Evolutionary conservation across 92 coral and sea anemone genomes (phyloP).

Genomic region (Porites divaricata): DNA sequence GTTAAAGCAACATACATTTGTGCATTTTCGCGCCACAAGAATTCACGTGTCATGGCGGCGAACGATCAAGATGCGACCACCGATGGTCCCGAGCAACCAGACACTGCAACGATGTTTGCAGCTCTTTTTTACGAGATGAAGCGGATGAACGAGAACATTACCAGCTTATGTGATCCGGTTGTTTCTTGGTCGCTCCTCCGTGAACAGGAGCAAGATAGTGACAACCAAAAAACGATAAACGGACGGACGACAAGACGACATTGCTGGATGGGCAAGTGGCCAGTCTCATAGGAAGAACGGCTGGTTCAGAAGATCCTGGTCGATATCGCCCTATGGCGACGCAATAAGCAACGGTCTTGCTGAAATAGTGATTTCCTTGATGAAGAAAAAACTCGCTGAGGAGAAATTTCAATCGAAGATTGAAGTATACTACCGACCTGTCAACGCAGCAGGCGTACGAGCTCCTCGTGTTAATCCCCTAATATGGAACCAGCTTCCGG

Average conservation of each 20-base stretch:
- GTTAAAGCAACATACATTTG: not conserved
- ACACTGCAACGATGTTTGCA: not conserved
- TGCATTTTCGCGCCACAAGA: not conserved
- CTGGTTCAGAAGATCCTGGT: not conserved
- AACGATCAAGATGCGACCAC: no score
- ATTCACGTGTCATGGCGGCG: not conserved
- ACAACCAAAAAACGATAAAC: not conserved
- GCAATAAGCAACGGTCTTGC: constrained; percentile 50
- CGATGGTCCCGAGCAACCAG: not conserved
- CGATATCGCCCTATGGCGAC: constrained; percentile 6
- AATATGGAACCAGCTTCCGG: no score
- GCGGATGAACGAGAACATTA: not conserved
- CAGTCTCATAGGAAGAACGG: not conserved
- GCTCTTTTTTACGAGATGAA: not conserved
- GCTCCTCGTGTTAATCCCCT: no score
- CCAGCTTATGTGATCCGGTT: not conserved
- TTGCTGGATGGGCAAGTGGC: not conserved
- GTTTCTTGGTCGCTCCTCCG: not conserved
- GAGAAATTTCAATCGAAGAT: constrained; percentile 55
- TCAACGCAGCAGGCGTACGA: constrained; percentile 31
- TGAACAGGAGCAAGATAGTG: no score
- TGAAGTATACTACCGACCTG: constrained; percentile 51
- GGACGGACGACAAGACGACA: not conserved
- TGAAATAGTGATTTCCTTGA: constrained; percentile 30
- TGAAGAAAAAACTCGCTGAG: constrained; percentile 53